Conservation (phyloP, 2,797 vertebrate species). For the Acrossocheilus fasciatus region DNA sequence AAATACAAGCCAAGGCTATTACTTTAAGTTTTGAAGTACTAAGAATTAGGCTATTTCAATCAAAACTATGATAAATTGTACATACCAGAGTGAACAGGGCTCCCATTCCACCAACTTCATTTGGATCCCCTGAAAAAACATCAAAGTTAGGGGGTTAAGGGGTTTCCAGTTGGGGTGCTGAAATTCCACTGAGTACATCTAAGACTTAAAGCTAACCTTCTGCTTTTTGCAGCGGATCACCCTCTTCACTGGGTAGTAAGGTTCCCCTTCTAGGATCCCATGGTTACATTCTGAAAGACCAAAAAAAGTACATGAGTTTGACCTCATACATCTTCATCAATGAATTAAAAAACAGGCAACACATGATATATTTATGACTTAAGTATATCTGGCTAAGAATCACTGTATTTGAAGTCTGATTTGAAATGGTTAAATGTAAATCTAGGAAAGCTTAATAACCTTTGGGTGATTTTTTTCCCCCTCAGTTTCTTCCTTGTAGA, state of each 20-base stretch:
- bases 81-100: constrained; percentile 2
- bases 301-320: too few species aligned
- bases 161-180: too few species aligned
- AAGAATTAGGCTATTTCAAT: not conserved
- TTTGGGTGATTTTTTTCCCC: not conserved
- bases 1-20: constrained; percentile 13
- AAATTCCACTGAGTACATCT: too few species aligned
- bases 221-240: too few species aligned
- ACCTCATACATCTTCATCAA: too few species aligned
- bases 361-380: not conserved
- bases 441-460: not conserved
- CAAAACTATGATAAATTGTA: not conserved
- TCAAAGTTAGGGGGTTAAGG: too few species aligned
- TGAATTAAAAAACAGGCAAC: not conserved
- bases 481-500: not conserved
- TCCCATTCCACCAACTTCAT: not conserved
- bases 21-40: constrained; percentile 5
- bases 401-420: not conserved
- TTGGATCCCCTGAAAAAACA: too few species aligned
- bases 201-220: too few species aligned
- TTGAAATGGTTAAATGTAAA: not conserved
- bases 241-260: too few species aligned
- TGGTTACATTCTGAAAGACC: too few species aligned
- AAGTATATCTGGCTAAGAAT: not conserved
- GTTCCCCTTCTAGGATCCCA: too few species aligned